A percentile compares a stretch with the other conserved stretches of the same genome.
Conservation (phyloP, 1,140 invertebrate species). For the Agrypnia vestita region DNA sequence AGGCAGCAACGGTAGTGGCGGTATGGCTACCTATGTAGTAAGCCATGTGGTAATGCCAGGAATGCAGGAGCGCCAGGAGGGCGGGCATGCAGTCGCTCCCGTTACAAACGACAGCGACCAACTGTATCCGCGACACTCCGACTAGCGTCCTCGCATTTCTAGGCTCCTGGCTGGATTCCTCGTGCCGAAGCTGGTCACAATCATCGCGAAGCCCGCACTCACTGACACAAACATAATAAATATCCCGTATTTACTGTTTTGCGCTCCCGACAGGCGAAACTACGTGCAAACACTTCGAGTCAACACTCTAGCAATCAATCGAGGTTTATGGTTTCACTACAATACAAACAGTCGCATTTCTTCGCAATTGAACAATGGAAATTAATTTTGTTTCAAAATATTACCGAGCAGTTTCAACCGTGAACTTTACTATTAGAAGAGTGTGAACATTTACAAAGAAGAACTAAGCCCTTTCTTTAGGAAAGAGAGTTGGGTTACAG, state of each 20-base stretch:
- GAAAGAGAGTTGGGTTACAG: too few species aligned
- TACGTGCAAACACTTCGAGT: background rate
- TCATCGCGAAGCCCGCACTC: too few species aligned
- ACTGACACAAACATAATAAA: background rate
- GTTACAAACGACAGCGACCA: background rate
- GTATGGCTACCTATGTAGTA: conserved; percentile 53
- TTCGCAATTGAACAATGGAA: too few species aligned
- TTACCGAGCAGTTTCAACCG: too few species aligned
- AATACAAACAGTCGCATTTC: too few species aligned
- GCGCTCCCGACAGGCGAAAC: background rate
- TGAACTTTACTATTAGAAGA: too few species aligned
- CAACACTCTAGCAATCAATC: too few species aligned
- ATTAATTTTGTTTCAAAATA: too few species aligned
- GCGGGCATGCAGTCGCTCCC: conserved; percentile 29
- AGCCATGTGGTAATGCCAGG: conserved; percentile 50
- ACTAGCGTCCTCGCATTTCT: background rate
- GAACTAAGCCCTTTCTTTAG: too few species aligned
- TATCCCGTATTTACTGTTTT: background rate
- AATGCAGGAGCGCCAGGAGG: conserved; percentile 24
- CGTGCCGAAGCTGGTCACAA: background rate
- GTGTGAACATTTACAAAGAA: too few species aligned
- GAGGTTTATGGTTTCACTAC: too few species aligned
- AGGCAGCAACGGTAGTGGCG: conserved; percentile 20
- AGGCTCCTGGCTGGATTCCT: background rate
- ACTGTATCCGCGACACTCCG: background rate